These are phyloP conservation scores for Drosophila rufa DNA, from an alignment of 1,140 invertebrate species.

Conservation along the genomic window DNA sequence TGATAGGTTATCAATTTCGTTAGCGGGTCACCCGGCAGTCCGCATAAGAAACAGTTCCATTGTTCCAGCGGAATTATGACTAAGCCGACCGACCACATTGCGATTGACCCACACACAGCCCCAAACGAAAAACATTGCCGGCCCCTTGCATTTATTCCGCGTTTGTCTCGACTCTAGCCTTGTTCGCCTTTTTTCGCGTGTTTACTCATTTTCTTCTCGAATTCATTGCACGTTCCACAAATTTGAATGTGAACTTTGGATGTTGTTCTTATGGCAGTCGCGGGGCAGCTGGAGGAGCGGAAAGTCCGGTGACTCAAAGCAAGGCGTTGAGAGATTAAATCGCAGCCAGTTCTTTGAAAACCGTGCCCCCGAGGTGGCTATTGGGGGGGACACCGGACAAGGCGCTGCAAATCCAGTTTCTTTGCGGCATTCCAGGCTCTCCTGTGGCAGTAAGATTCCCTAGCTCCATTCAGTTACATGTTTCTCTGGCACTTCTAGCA, in stretches of 20 bases:
- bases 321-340: slow-evolving; percentile 79
- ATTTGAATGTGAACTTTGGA: slow-evolving; percentile 76
- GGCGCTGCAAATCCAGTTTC: slow-evolving; percentile 58
- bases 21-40: slow-evolving; percentile 61
- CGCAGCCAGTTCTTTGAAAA: slow-evolving; percentile 43
- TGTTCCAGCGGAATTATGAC: slow-evolving; percentile 69
- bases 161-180: slow-evolving; percentile 24
- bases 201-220: slow-evolving; percentile 74
- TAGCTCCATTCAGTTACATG: background rate
- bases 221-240: slow-evolving; percentile 80
- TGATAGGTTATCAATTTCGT: slow-evolving; percentile 70
- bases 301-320: slow-evolving; percentile 68
- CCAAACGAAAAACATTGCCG: slow-evolving; percentile 57
- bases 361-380: slow-evolving; percentile 1
- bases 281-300: slow-evolving; percentile 59
- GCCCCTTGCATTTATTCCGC: slow-evolving; percentile 51
- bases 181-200: slow-evolving; percentile 43
- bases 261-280: slow-evolving; percentile 20
- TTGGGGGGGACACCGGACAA: background rate
- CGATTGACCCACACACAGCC: slow-evolving; percentile 58
- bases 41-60: slow-evolving; percentile 49
- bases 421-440: slow-evolving; percentile 51
- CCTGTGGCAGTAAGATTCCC: background rate
- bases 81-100: slow-evolving; percentile 63
- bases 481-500: background rate